Evolutionary conservation across 2,113 vertebrate species (phyloP), one percentile per base, ranked within the genome.

Genomic region (Clarias magur): DNA sequence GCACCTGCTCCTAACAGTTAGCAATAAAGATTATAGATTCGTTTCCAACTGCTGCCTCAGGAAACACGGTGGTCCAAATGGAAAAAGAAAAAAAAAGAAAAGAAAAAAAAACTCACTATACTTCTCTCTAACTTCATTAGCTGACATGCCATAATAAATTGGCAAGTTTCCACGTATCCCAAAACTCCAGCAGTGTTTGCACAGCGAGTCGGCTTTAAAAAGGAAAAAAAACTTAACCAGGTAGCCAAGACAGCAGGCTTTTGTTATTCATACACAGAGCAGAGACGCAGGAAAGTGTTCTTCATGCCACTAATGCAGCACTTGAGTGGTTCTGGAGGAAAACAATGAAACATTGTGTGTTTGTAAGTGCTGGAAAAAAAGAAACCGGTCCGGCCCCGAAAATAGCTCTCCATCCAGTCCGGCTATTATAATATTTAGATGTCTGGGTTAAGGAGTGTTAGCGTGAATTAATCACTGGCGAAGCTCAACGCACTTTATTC

Each of bases 201-300:
- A 88, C 91, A 88, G 92, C 89, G 86, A 90, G 23, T 25, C 34
- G 25, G 73, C 0, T 60, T 84, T 82, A 82, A 86, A 89, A 59
- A 80, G 59, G 30, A 25, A 63, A 63, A 63, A 63, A 48, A 30
- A 72, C 86, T 73, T 87, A 42, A 23, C 5, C 80, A 91, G 86
- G 89, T 91, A 89, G 92, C 90, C 91, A 91, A 92, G 91, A 90
- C 89, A 86, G 90, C 83, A 70, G 87, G 87, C 86, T 91, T 89
- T 89, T 81, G 91, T 93, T 93, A 93, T 89, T 89, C 86, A 89
- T 81, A 92, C 65, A 92, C 91, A 91, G 38, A 82, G 81, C 81
- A 90, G n/a, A 81, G 80, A 62, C 65, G 72, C n/a, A 86, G 60
- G 82, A 80, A 83, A 57, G 48, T 25, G 75, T 73, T 86, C 83